Conservation (phyloP, 1,140 invertebrate genomes). For the Cryptotermes secundus region DNA sequence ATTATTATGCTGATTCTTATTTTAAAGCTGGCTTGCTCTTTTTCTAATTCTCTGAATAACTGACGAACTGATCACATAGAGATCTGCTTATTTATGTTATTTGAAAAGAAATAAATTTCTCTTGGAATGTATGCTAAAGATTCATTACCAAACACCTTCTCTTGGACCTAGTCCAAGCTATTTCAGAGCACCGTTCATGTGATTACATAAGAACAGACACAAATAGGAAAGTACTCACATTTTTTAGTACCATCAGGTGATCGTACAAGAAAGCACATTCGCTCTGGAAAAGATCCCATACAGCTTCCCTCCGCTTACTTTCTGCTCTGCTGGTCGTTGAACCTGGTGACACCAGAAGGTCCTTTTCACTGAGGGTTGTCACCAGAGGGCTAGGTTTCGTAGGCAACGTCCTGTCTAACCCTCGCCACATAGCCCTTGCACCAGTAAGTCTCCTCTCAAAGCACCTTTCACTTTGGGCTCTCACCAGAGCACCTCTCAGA, state of each 20-base stretch:
- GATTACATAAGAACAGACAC: too few relatives aligned
- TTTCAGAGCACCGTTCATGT: too few relatives aligned
- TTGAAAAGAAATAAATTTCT: too few relatives aligned
- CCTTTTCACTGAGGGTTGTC: slow-evolving; percentile 37
- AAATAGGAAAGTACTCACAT: slow-evolving; percentile 50
- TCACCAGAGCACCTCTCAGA: slow-evolving; percentile 36
- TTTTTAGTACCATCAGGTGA: slow-evolving; percentile 71
- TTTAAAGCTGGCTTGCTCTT: too few relatives aligned
- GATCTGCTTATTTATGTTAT: too few relatives aligned
- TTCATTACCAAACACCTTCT: background rate
- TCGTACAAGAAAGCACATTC: slow-evolving; percentile 68
- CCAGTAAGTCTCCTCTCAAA: slow-evolving; percentile 39
- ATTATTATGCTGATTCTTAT: too few relatives aligned
- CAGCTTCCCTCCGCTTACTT: slow-evolving; percentile 56
- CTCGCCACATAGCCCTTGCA: slow-evolving; percentile 32
- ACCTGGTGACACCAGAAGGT: slow-evolving; percentile 37
- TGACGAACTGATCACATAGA: too few relatives aligned
- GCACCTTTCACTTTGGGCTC: slow-evolving; percentile 38
- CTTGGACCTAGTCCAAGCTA: background rate
- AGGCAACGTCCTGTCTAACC: slow-evolving; percentile 35
- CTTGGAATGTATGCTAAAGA: too few relatives aligned
- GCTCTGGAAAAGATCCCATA: slow-evolving; percentile 72
- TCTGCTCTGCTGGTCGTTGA: slow-evolving; percentile 39
- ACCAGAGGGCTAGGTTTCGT: slow-evolving; percentile 35
- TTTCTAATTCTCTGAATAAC: too few relatives aligned